Conservation (phyloP, 2,888 invertebrate species). For the Drepanosiphum platanoidis region DNA sequence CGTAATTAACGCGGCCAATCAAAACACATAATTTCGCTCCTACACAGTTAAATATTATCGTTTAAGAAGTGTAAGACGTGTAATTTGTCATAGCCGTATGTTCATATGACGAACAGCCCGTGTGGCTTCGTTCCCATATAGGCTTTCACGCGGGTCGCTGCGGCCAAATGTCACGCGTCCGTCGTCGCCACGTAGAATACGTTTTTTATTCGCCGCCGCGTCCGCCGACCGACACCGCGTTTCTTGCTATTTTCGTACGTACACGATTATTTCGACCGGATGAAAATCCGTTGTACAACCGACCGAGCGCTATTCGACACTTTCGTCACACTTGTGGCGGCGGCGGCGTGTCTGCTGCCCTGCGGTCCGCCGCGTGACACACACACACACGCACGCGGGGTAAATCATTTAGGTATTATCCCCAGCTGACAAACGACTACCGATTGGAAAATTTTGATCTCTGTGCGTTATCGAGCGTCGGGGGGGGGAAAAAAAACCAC, state of each 20-base stretch:
- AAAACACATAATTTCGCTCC: constrained; percentile 4
- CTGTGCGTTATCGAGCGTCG: not conserved
- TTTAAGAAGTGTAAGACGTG: not conserved
- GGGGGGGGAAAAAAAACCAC: not conserved
- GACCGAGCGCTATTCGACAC: too few species aligned
- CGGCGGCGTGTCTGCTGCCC: too few species aligned
- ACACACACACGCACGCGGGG: too few species aligned
- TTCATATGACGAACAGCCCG: not conserved
- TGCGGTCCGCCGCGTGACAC: too few species aligned
- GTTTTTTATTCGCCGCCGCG: not conserved
- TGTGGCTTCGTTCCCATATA: not conserved
- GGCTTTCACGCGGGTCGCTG: not conserved
- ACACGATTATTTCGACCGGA: not conserved
- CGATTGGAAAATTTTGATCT: not conserved
- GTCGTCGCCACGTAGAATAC: not conserved
- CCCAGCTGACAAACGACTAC: too few species aligned
- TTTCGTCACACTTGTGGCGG: too few species aligned
- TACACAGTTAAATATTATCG: constrained; percentile 8
- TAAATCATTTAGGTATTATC: too few species aligned
- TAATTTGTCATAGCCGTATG: constrained; percentile 2
- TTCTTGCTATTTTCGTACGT: not conserved
- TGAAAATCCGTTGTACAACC: too few species aligned
- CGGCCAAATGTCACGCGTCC: not conserved
- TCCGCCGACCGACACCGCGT: too few species aligned
- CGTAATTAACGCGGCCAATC: constrained; percentile 27